Conservation (phyloP, 2,113 vertebrate species). For the Athene cunicularia region DNA sequence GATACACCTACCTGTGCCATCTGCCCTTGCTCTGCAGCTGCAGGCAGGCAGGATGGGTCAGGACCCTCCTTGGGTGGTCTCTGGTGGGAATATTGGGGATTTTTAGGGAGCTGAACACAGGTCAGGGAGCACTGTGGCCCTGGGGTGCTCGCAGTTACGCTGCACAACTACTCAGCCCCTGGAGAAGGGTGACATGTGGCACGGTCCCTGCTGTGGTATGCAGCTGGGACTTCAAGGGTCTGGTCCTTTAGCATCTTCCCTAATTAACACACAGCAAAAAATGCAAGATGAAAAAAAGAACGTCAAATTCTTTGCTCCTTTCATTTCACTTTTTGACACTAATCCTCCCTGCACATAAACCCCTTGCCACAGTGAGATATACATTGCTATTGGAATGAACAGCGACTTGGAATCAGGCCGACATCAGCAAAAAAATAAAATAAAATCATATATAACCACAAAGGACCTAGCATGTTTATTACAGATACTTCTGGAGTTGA, state of each 20-base stretch:
- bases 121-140: background rate
- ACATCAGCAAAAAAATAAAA: slow-evolving; percentile 15
- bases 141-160: background rate
- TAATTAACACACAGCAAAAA: background rate
- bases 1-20: background rate
- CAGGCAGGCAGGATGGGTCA: background rate
- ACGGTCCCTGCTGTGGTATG: background rate
- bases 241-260: background rate
- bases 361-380: background rate
- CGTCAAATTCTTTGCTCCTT: slow-evolving; percentile 33
- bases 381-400: slow-evolving; percentile 49
- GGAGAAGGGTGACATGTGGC: background rate
- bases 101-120: background rate
- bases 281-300: background rate
- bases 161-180: background rate
- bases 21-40: background rate
- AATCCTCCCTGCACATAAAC: slow-evolving; percentile 62
- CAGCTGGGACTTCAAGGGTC: background rate
- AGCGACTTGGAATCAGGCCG: slow-evolving; percentile 3
- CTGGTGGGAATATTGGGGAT: background rate
- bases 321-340: slow-evolving; percentile 63
- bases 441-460: slow-evolving; percentile 48
- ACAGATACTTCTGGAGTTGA: slow-evolving; percentile 32
- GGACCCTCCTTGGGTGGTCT: background rate
- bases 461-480: slow-evolving; percentile 47